These are phyloP conservation scores for Drosophila birchii DNA, from an alignment of 2,888 invertebrate genomes.

Conservation along the genomic window DNA sequence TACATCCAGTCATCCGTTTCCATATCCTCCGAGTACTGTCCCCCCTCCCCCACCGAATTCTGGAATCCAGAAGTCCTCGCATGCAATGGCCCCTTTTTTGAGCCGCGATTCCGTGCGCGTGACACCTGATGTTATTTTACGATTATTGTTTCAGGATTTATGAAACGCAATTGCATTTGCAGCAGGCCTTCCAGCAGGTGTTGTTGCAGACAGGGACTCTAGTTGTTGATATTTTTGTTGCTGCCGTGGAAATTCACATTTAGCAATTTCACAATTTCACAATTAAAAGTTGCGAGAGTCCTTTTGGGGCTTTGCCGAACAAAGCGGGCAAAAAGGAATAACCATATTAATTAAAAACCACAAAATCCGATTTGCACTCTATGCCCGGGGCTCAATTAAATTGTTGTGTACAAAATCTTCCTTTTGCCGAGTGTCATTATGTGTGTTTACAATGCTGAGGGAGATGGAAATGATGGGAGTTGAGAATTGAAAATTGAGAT, in stretches of 20 bases:
- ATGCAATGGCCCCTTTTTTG: slow-evolving; percentile 33
- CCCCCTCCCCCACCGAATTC: neutral
- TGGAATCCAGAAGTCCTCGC: slow-evolving; percentile 21
- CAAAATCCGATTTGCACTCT: slow-evolving; percentile 35
- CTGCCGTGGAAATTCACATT: slow-evolving; percentile 24
- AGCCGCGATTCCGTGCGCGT: slow-evolving; percentile 64
- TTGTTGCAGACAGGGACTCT: slow-evolving; percentile 13
- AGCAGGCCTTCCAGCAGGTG: slow-evolving; percentile 53
- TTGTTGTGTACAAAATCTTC: slow-evolving; percentile 23
- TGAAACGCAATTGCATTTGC: slow-evolving; percentile 75
- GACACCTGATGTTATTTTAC: slow-evolving; percentile 80
- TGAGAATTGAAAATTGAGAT: neutral
- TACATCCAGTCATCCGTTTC: slow-evolving; percentile 14
- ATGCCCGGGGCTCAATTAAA: slow-evolving; percentile 19
- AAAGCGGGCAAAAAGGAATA: slow-evolving; percentile 21
- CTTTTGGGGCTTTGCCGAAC: slow-evolving; percentile 11
- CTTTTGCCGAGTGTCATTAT: slow-evolving; percentile 10
- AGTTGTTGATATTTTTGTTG: slow-evolving; percentile 19
- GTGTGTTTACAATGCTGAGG: slow-evolving; percentile 7
- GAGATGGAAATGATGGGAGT: neutral
- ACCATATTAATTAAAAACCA: slow-evolving; percentile 63
- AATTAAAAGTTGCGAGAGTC: slow-evolving; percentile 47
- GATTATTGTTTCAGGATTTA: slow-evolving; percentile 80
- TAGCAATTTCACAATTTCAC: slow-evolving; percentile 51
- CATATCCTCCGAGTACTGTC: slow-evolving; percentile 10